Conservation (phyloP, 2,888 invertebrate species). For the Drosophila borborema region DNA sequence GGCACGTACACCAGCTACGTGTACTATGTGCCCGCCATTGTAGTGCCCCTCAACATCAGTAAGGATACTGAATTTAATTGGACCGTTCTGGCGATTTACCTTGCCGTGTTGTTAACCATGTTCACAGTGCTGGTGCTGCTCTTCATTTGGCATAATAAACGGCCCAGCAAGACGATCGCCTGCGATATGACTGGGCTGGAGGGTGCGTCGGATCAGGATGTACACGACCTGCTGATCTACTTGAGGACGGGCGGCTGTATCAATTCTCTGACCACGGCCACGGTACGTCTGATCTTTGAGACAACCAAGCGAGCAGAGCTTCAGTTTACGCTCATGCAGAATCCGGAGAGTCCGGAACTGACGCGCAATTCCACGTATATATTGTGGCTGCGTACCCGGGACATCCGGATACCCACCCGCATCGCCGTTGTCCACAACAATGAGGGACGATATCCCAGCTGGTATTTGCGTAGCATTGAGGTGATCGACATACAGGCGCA, state of each 20-base stretch:
- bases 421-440: slow-evolving; percentile 55
- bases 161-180: slow-evolving; percentile 31
- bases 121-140: slow-evolving; percentile 3
- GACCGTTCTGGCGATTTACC: background rate
- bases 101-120: rapidly evolving
- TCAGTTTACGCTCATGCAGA: slow-evolving; percentile 46
- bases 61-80: background rate
- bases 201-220: background rate
- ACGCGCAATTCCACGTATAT: slow-evolving; percentile 48
- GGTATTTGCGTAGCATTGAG: slow-evolving; percentile 54
- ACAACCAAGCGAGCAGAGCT: slow-evolving; percentile 23
- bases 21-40: slow-evolving; percentile 24
- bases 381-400: slow-evolving; percentile 51
- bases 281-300: slow-evolving; percentile 49
- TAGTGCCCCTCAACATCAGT: slow-evolving; percentile 21
- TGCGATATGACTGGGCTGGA: slow-evolving; percentile 47
- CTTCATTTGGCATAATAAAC: slow-evolving; percentile 8
- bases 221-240: slow-evolving; percentile 58
- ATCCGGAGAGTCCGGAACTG: slow-evolving; percentile 50
- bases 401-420: slow-evolving; percentile 60
- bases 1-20: slow-evolving; percentile 64
- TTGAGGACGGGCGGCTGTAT: slow-evolving; percentile 57
- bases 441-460: slow-evolving; percentile 61
- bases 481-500: slow-evolving; percentile 53
- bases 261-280: slow-evolving; percentile 57